These are phyloP conservation scores for Aphaenogaster rudis DNA, from an alignment of 1,140 invertebrate species.

Conservation along the genomic window DNA sequence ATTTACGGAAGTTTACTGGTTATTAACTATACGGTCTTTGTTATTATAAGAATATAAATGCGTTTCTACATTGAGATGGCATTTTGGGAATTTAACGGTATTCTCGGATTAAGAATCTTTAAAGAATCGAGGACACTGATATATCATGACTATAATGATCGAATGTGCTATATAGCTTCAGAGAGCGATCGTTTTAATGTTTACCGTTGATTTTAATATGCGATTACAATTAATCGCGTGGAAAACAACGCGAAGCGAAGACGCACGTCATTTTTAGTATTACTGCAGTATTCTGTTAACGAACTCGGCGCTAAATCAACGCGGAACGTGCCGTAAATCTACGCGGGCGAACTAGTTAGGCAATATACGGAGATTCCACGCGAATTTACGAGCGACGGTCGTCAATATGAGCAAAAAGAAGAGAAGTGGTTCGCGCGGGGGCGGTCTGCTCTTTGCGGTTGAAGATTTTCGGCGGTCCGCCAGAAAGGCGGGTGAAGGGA, in stretches of 20 bases:
- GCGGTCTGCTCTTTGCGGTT: constrained; percentile 25
- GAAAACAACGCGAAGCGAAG: constrained; percentile 1
- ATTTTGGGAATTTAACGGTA: not conserved
- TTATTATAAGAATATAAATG: not conserved
- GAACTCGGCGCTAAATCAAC: constrained; percentile 56
- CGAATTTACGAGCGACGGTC: constrained; percentile 42
- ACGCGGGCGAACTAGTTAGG: constrained; percentile 31
- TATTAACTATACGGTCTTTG: not conserved
- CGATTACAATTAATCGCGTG: constrained; percentile 7
- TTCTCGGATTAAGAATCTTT: not conserved
- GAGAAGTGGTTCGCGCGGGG: constrained; percentile 13
- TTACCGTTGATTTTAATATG: not conserved
- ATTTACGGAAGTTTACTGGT: not conserved
- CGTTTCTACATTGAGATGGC: not conserved
- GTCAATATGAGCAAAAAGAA: constrained; percentile 52
- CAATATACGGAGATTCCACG: constrained; percentile 51
- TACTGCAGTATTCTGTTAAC: constrained; percentile 44
- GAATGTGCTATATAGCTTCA: not conserved
- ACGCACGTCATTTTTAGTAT: constrained; percentile 28
- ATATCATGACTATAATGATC: not conserved
- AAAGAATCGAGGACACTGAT: not conserved
- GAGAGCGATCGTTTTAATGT: not conserved
- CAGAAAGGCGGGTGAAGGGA: not conserved
- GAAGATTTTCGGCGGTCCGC: constrained; percentile 40
- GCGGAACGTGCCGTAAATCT: constrained; percentile 39